Percentiles rank a stretch among this genome's conserved stretches.
Conservation (phyloP, 1,140 invertebrate genomes). For the Drosophila asahinai region DNA sequence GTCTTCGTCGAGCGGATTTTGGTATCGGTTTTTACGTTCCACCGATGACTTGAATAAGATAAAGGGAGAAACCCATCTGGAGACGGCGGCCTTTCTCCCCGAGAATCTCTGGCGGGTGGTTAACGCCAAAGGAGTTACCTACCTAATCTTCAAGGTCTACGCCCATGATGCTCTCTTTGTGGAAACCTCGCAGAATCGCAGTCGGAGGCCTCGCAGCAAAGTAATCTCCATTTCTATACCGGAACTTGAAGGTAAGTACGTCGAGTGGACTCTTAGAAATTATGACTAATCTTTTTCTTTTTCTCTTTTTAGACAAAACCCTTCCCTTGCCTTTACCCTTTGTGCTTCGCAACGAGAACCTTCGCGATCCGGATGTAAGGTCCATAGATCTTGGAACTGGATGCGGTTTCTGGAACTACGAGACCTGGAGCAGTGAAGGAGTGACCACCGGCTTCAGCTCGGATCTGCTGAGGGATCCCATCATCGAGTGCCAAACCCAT, state of each 20-base stretch:
- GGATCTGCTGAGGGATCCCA: constrained; percentile 54
- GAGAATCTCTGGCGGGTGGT: constrained; percentile 52
- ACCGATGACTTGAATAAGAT: constrained; percentile 53
- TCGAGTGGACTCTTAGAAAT: not conserved
- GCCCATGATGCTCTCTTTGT: constrained; percentile 75
- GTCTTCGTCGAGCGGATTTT: constrained; percentile 46
- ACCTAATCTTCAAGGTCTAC: constrained; percentile 72
- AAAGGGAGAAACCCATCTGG: constrained; percentile 48
- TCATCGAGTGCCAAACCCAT: constrained; percentile 86
- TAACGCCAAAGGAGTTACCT: not conserved
- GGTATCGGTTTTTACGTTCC: constrained; percentile 68
- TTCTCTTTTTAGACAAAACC: constrained; percentile 13
- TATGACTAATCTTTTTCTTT: not conserved
- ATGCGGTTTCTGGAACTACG: constrained; percentile 80
- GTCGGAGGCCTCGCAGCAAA: constrained; percentile 71
- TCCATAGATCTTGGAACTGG: constrained; percentile 50
- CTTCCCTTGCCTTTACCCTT: constrained; percentile 58
- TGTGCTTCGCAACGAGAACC: constrained; percentile 69
- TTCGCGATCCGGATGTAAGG: constrained; percentile 48
- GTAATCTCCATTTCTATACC: constrained; percentile 77
- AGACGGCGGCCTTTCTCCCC: constrained; percentile 64
- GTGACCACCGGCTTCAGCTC: constrained; percentile 35
- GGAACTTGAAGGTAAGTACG: constrained; percentile 40
- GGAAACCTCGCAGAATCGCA: constrained; percentile 41
- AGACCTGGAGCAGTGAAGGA: constrained; percentile 70